Base-by-base conservation (phyloP, 2,888 invertebrate species). In the Phyllotreta striolata region DNA sequence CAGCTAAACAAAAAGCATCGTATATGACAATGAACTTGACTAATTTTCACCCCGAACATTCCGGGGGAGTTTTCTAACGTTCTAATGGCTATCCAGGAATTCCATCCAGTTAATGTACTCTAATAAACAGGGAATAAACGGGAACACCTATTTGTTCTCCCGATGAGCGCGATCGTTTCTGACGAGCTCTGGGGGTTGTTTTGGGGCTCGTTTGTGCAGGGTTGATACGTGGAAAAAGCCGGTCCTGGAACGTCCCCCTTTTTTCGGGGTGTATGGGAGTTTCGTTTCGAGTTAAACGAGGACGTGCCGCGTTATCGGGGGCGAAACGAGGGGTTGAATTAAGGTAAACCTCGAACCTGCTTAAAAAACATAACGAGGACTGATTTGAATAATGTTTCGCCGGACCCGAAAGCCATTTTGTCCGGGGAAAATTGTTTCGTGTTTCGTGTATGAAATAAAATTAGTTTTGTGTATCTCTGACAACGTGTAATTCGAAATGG, bases 211-310 rank as follows among this genome's bases (percentile, higher is more conserved):
- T 47, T 34, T 47, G 12, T 12, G 14, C 7, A 47, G 47, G 24
- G 24, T 14, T n/a, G n/a, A n/a, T n/a, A n/a, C n/a, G n/a, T n/a
- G n/a, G n/a, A n/a, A n/a, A n/a, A n/a, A n/a, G n/a, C n/a, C n/a
- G n/a, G n/a, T n/a, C n/a, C n/a, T n/a, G n/a, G n/a, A n/a, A n/a
- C n/a, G n/a, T n/a, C n/a, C n/a, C n/a, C n/a, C n/a, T n/a, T n/a
- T n/a, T n/a, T n/a, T 24, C 24, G 24, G 24, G 24, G n/a, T n/a
- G n/a, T 14, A 2, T 24, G 8, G 13, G 24, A 47, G 24, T 24
- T 47, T 47, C 24, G 47, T 47, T 47, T 47, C 47, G 14, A 47
- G 47, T 47, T 47, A 47, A 47, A 47, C 34, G 6, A 9, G 47
- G 14, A 47, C 47, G 47, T 47, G 47, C 34, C 34, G 24, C 24